Evolutionary conservation across 2,888 invertebrate genomes (phyloP).

Genomic region (Herminia tarsipennalis): DNA sequence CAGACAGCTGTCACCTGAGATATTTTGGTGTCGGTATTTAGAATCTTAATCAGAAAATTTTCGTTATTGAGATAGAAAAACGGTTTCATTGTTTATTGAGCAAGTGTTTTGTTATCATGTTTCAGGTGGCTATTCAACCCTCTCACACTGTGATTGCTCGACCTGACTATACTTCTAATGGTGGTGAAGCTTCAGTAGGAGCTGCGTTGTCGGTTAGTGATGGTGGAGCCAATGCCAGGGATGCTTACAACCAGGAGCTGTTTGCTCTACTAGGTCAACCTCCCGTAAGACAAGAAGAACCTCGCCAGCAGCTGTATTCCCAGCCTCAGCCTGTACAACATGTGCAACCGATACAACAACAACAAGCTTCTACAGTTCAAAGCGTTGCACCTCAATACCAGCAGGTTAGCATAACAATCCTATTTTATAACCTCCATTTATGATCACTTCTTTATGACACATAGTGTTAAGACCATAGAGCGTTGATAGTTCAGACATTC

Average conservation of each 20-base stretch:
- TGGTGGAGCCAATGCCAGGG: conserved; percentile 55
- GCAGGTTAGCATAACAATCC: conserved; percentile 49
- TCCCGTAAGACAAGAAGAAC: conserved; percentile 62
- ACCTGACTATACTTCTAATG: conserved; percentile 71
- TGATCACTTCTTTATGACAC: too few relatives aligned
- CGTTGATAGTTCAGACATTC: not conserved
- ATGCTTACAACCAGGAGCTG: conserved; percentile 67
- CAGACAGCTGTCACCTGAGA: too few relatives aligned
- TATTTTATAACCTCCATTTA: too few relatives aligned
- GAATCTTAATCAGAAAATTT: too few relatives aligned
- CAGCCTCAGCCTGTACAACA: conserved; percentile 62
- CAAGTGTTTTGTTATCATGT: conserved; percentile 7
- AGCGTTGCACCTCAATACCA: conserved; percentile 66
- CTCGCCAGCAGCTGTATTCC: conserved; percentile 52
- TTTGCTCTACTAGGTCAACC: conserved; percentile 66
- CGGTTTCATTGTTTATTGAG: too few relatives aligned
- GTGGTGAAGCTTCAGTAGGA: conserved; percentile 79
- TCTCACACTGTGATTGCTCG: conserved; percentile 78
- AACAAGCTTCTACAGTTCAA: conserved; percentile 59
- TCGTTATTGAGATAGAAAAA: too few relatives aligned
- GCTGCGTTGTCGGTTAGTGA: conserved; percentile 79
- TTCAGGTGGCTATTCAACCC: conserved; percentile 70
- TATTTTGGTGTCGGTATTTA: too few relatives aligned
- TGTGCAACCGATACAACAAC: conserved; percentile 63
- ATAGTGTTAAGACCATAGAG: not conserved